These are phyloP conservation scores for Anagyrus pseudococci DNA, from an alignment of 2,888 invertebrate species.

Conservation along the genomic window DNA sequence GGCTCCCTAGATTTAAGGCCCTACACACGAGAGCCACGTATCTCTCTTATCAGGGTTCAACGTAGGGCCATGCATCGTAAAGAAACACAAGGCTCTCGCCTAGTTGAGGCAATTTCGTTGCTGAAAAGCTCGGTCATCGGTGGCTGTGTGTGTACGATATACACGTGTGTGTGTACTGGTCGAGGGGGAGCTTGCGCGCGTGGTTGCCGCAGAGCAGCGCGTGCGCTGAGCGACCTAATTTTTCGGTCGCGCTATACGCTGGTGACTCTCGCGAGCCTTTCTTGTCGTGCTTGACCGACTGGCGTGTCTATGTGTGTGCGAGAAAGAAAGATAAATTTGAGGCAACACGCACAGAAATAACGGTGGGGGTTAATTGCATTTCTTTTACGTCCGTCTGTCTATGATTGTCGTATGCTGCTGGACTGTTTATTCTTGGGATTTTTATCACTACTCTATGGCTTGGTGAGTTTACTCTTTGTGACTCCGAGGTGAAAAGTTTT, in stretches of 20 bases:
- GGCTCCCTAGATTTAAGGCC: no score
- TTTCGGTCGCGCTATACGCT: slow-evolving; percentile 19
- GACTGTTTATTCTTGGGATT: no score
- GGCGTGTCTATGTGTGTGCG: no score
- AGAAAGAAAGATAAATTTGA: no score
- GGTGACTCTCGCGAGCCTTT: not conserved
- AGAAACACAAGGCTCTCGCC: slow-evolving; percentile 28
- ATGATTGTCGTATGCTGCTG: no score
- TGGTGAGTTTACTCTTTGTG: no score
- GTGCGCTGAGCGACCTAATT: slow-evolving; percentile 27
- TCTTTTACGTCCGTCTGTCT: no score
- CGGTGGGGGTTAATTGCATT: no score
- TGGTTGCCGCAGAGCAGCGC: not conserved
- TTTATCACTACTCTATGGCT: no score
- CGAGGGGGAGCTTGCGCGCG: not conserved
- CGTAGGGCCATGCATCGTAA: slow-evolving; percentile 13
- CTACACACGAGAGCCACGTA: no score
- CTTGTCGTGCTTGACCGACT: not conserved
- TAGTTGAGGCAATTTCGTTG: slow-evolving; percentile 33
- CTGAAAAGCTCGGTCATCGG: slow-evolving; percentile 31
- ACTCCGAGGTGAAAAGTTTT: no score
- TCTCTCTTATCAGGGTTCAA: not conserved
- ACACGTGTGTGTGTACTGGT: not conserved
- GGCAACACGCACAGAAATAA: no score
- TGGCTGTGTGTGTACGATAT: not conserved